Conservation (phyloP, 2,888 invertebrate genomes). For the Adelphocoris suturalis region DNA sequence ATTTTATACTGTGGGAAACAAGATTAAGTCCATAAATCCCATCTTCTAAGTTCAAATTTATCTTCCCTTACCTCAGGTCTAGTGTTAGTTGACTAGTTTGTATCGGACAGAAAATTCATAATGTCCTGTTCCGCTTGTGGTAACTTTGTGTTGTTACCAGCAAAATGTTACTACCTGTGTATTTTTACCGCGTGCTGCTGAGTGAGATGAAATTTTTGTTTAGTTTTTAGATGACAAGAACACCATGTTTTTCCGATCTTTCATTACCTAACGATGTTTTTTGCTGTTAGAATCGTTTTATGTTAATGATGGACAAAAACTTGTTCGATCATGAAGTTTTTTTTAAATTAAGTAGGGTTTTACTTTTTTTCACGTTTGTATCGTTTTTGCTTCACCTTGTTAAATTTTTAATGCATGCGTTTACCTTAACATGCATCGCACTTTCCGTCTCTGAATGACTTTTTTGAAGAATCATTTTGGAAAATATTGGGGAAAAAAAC, state of each 20-base stretch:
- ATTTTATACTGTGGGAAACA: background rate
- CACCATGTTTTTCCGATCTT: background rate
- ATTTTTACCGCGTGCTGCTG: background rate
- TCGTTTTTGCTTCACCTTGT: background rate
- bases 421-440: background rate
- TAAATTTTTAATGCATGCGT: background rate
- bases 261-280: background rate
- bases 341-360: too few species aligned
- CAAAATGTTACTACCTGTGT: background rate
- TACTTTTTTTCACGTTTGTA: background rate
- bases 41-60: background rate
- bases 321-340: too few species aligned
- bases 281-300: background rate
- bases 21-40: background rate
- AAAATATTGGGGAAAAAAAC: background rate
- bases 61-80: background rate
- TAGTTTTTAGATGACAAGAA: background rate
- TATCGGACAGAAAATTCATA: background rate
- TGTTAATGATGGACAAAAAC: background rate
- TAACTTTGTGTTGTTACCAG: conserved; percentile 10
- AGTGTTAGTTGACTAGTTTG: conserved; percentile 21
- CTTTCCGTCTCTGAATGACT: background rate
- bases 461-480: background rate
- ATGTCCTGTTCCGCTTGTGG: background rate
- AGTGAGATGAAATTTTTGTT: background rate